Conservation (phyloP, 2,113 vertebrate species). For the Bos taurus region ARS-UCD2.0 NC_037344.1:35045501-35046000, state of each 20-base stretch:
- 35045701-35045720: not conserved
- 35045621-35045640: constrained; percentile 68
- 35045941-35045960: not conserved
- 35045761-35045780: not conserved
- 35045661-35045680: constrained; percentile 42
- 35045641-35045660: constrained; percentile 55
- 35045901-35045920: not conserved
- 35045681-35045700: constrained; percentile 34
- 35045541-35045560: constrained; percentile 50
- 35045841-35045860: not conserved
- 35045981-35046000: not conserved
- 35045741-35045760: not conserved
- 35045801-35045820: not conserved
- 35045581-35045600: constrained; percentile 68
- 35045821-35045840: not conserved
- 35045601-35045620: constrained; percentile 52
- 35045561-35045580: constrained; percentile 22
- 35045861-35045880: not conserved
- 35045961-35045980: not conserved
- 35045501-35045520: constrained; percentile 60
- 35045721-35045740: constrained; percentile 27
- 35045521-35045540: constrained; percentile 56
- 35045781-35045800: not conserved
- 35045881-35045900: not conserved
- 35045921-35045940: not conserved